Evolutionary conservation across 2,888 invertebrate genomes (phyloP).

Genomic region (Heliconius ismenius): DNA sequence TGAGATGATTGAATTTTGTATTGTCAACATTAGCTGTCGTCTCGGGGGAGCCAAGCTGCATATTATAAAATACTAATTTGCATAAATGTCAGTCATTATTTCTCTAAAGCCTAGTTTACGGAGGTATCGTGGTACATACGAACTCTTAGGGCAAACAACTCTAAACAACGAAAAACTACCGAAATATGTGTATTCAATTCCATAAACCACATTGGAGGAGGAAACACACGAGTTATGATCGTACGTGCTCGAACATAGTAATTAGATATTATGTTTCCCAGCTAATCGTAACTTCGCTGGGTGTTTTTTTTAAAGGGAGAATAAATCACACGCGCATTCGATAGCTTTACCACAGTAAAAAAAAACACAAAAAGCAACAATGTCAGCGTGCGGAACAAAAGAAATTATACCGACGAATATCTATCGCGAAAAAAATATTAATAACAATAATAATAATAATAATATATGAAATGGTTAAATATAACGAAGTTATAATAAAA

Average conservation of each 20-base stretch:
- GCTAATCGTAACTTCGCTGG: conserved; percentile 81
- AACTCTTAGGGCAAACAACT: conserved; percentile 61
- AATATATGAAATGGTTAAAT: conserved; percentile 73
- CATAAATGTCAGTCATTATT: conserved; percentile 32
- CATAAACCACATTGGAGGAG: conserved; percentile 79
- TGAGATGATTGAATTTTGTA: conserved; percentile 80
- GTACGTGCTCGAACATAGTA: conserved; percentile 81
- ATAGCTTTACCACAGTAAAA: conserved; percentile 65
- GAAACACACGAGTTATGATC: conserved; percentile 77
- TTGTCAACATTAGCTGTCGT: conserved; percentile 74
- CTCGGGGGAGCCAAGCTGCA: conserved; percentile 55
- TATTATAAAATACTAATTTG: conserved; percentile 35
- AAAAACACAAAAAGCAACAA: conserved; percentile 76
- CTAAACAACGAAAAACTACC: conserved; percentile 74
- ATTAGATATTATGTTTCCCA: conserved; percentile 79
- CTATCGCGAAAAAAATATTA: conserved; percentile 76
- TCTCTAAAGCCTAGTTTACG: conserved; percentile 12
- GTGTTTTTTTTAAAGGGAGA: conserved; percentile 81
- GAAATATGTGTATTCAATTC: conserved; percentile 81
- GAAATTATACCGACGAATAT: conserved; percentile 77
- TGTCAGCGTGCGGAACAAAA: conserved; percentile 77
- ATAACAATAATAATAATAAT: conserved; percentile 66
- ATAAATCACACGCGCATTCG: conserved; percentile 75
- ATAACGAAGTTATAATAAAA: conserved; percentile 75
- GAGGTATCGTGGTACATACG: conserved; percentile 66